Percentiles rank a stretch among this genome's conserved stretches.
phyloP scores from a whole-genome alignment of 1,140 invertebrate species.

The Chelonus insularis region DNA sequence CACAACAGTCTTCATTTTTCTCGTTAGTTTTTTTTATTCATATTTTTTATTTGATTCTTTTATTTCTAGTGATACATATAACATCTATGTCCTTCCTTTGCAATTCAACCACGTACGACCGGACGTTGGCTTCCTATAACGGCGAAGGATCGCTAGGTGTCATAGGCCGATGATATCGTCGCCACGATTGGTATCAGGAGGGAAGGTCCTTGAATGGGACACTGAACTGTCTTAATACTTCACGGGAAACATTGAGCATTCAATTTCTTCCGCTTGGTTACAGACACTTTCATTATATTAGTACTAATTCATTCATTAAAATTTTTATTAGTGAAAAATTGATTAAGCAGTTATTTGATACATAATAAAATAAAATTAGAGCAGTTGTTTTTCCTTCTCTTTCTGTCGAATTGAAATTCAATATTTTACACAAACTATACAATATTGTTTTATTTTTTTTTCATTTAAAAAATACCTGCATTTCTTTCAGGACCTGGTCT shows the following conservation, averaged over 20 bases:
- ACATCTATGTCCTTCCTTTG: conserved; percentile 13
- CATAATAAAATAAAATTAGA: too few relatives aligned
- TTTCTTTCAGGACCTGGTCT: too few relatives aligned
- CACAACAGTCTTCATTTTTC: not conserved
- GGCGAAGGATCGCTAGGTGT: conserved; percentile 27
- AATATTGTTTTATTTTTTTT: too few relatives aligned
- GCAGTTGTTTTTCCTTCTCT: too few relatives aligned
- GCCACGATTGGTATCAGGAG: conserved; percentile 20
- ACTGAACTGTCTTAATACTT: conserved; percentile 8
- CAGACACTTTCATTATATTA: conserved; percentile 11
- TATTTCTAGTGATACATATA: conserved; percentile 11
- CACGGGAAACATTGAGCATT: too few relatives aligned
- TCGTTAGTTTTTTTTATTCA: not conserved
- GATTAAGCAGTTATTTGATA: too few relatives aligned
- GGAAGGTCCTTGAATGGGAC: conserved; percentile 33
- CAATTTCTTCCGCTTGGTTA: conserved; percentile 21
- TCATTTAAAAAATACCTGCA: too few relatives aligned
- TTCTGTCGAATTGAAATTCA: too few relatives aligned
- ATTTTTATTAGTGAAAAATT: too few relatives aligned
- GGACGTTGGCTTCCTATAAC: conserved; percentile 30
- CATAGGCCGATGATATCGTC: conserved; percentile 13
- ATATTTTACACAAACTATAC: too few relatives aligned
- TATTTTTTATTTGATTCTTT: not conserved
- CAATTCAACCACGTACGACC: conserved; percentile 25
- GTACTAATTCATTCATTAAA: too few relatives aligned